Base-by-base conservation (phyloP, 2,888 invertebrate genomes). In the Psylliodes chrysocephalus region DNA sequence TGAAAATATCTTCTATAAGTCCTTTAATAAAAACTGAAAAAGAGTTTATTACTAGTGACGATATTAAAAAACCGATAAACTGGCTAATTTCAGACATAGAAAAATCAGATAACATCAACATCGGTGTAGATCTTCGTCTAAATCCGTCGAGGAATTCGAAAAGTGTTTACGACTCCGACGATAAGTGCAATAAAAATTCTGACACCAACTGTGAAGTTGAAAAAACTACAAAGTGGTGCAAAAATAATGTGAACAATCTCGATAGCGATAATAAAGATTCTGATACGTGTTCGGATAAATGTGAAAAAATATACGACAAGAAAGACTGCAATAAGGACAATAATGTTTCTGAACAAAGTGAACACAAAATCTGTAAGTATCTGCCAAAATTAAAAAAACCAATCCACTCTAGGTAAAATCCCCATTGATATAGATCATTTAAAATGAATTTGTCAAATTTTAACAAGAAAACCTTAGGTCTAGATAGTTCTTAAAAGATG, bases 81-180 rank as follows among this genome's bases (percentile, higher is more conserved):
- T 82, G 82, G 82, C 75, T 82, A 30, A 82, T 81, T 59, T 79
- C 81, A 35, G 81, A 82, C 66, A 75, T 78, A 22, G 77, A 75
- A 72, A 76, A 74, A 69, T 33, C 55, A 3, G 60, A 71, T 4
- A 66, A 68, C 49, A 55, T 68, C 5, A 61, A 63, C 6, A 69
- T 74, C 28, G 77, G 78, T 49, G 80, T 81, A 56, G 81, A 81
- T 66, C 74, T 81, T 63, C 73, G 79, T 30, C 69, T 79, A 22
- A 77, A 77, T 59, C 66, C 72, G 53, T 63, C 74, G 15, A 47
- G 55, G 35, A 55, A 55, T 54, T 63, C 74, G 15, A 47, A 53
- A 42, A 55, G 52, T 54, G 57, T 63, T 46, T 67, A 42, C 38
- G 63, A 60, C 44, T 67, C 35, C 38, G 63, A 60, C 44, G 68